Base-by-base conservation (phyloP, 2,888 invertebrate species). In the Phaedon cochleariae region DNA sequence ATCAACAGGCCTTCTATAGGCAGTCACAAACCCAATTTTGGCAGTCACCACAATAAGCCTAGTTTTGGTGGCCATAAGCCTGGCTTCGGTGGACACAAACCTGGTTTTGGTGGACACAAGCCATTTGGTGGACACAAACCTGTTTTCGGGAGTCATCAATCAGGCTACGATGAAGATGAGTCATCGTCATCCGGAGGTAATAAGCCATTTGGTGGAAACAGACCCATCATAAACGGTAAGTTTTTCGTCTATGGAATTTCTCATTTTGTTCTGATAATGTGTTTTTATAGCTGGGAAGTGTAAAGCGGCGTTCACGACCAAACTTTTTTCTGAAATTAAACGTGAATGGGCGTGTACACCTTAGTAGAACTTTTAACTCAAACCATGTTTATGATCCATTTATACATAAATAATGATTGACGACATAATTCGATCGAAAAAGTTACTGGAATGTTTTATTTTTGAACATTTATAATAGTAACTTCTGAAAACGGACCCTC, bases 31-130 rank as follows among this genome's bases (percentile, higher is more conserved):
- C 54, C 54, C 3, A 22, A 18, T 1, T 21, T 22, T 12, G 59
- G 63, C 6, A 20, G 21, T 15, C 55, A 65, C 31, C 61, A 60
- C 17, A 52, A 62, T 55, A 61, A 48, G 34, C 64, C 64, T 6
- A 31, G 21, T 4, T 54, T 48, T 1, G 62, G 62, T n/a, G 59
- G 55, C 7, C 64, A 65, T 29, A 64, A 59, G 21, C 64, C 64
- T 31, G 45, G 26, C 49, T 55, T 60, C 20, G 71, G 61, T 18
- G 67, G 62, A 1, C 63, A 71, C 20, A 71, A 68, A 58, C 70
- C 70, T 17, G 53, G 52, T 20, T 21, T 37, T 9, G 45, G 61
- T 21, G 21, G 55, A 18, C 45, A 59, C 18, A 53, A 31, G 31
- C 46, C 48, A 37, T 31, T 49, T 20, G 57, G 62, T 7, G 48